A percentile compares a stretch with the other conserved stretches of the same genome.
Evolutionary conservation across 2,888 invertebrate species (phyloP).

Genomic region (Geotrupes spiniger): DNA sequence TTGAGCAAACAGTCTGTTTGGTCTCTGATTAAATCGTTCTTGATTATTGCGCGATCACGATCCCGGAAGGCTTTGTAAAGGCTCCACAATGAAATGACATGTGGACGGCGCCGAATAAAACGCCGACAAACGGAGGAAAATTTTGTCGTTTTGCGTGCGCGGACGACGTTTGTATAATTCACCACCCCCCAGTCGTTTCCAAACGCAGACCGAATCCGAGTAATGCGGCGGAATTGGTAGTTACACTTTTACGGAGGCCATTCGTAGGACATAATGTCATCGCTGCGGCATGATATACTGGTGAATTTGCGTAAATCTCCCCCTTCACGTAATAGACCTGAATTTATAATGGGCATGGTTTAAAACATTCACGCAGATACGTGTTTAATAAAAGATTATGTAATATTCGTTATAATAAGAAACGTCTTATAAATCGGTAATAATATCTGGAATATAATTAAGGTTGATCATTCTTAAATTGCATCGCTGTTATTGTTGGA

Average conservation of each 20-base stretch:
- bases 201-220: constrained; percentile 13
- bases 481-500: too few relatives aligned
- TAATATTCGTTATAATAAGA: too few relatives aligned
- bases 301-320: constrained; percentile 36
- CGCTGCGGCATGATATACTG: constrained; percentile 38
- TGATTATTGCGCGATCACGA: constrained; percentile 41
- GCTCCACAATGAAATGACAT: constrained; percentile 4
- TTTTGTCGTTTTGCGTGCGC: neutral
- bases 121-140: neutral
- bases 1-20: constrained; percentile 40
- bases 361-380: neutral
- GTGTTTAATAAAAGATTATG: too few relatives aligned
- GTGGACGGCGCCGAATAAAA: neutral
- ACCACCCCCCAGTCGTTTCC: constrained; percentile 17
- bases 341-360: constrained; percentile 22
- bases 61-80: constrained; percentile 17
- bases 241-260: constrained; percentile 39
- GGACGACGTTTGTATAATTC: constrained; percentile 21
- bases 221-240: constrained; percentile 33
- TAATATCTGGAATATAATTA: too few relatives aligned
- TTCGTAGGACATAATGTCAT: constrained; percentile 38
- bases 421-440: too few relatives aligned
- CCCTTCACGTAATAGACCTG: constrained; percentile 25
- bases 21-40: constrained; percentile 34
- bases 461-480: too few relatives aligned